A percentile compares a stretch with the other conserved stretches of the same genome.
These are phyloP conservation scores for Muscicapa striata DNA, from an alignment of 2,797 vertebrate genomes.

Conservation along the genomic window DNA sequence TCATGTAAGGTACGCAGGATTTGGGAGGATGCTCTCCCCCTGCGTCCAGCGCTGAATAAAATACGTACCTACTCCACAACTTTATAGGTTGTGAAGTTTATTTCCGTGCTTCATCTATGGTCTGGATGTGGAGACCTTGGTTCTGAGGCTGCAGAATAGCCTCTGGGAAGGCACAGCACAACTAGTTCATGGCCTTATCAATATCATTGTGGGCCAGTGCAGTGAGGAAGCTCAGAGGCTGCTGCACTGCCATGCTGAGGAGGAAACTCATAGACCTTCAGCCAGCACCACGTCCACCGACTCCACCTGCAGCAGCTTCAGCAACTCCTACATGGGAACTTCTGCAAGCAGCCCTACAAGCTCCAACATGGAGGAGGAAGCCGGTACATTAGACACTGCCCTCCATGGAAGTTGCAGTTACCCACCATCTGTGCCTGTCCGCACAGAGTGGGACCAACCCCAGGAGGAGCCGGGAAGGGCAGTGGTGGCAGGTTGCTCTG, in stretches of 20 bases:
- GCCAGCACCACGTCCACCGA: neutral
- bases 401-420: neutral
- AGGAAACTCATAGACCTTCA: neutral
- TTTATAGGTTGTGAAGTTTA: too few relatives aligned
- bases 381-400: neutral
- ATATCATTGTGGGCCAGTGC: too few relatives aligned
- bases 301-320: neutral
- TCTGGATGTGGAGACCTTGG: neutral
- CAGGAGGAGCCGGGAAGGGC: neutral
- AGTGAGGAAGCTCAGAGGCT: neutral
- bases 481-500: neutral
- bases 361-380: neutral
- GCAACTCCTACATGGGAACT: fast-evolving
- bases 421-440: neutral
- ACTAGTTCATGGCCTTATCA: neutral
- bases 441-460: neutral
- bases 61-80: too few relatives aligned
- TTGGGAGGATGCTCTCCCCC: too few relatives aligned
- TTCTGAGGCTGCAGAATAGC: neutral
- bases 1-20: too few relatives aligned
- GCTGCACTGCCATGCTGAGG: neutral
- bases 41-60: too few relatives aligned
- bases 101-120: too few relatives aligned
- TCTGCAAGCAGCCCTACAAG: neutral
- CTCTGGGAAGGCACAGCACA: fast-evolving